Evolutionary conservation across 92 coral and sea anemone genomes (phyloP).

Genomic region (Desmophyllum pertusum): DNA sequence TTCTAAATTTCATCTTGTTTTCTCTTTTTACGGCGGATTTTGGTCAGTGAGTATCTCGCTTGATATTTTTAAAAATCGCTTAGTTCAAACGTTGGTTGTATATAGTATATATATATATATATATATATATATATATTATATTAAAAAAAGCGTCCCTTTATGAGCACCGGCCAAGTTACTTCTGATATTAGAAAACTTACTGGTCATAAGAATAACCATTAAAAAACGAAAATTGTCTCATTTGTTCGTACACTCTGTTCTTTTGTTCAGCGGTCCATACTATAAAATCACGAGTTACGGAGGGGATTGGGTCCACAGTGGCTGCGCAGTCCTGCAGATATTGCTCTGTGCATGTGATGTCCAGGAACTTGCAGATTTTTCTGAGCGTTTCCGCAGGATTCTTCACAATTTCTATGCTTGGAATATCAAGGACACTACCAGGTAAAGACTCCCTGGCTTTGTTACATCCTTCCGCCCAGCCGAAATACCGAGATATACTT

Average conservation of each 20-base stretch:
- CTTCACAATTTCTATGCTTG: slow-evolving; percentile 27
- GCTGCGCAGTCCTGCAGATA: slow-evolving; percentile 35
- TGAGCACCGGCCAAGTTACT: background rate
- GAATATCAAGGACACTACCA: background rate
- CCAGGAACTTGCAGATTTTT: slow-evolving; percentile 23
- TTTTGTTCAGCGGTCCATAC: slow-evolving; percentile 30
- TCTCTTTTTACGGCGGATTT: too few relatives aligned
- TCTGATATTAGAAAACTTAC: background rate
- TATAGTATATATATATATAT: too few relatives aligned
- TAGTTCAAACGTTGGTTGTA: too few relatives aligned
- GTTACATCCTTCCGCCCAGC: slow-evolving; percentile 17
- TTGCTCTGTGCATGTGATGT: slow-evolving; percentile 16
- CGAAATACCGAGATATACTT: background rate
- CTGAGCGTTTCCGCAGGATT: slow-evolving; percentile 6
- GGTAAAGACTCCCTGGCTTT: slow-evolving; percentile 6
- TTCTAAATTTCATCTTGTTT: too few relatives aligned
- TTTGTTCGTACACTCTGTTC: background rate
- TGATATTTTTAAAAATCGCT: too few relatives aligned
- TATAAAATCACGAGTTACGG: slow-evolving; percentile 17
- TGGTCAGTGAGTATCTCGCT: too few relatives aligned
- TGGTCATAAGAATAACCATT: slow-evolving; percentile 11
- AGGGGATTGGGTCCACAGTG: slow-evolving; percentile 32
- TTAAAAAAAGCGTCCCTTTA: too few relatives aligned
- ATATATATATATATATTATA: too few relatives aligned
- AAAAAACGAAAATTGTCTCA: slow-evolving; percentile 16